Conservation (phyloP, 1,140 invertebrate species). For the Sarcophaga peregrina region DNA sequence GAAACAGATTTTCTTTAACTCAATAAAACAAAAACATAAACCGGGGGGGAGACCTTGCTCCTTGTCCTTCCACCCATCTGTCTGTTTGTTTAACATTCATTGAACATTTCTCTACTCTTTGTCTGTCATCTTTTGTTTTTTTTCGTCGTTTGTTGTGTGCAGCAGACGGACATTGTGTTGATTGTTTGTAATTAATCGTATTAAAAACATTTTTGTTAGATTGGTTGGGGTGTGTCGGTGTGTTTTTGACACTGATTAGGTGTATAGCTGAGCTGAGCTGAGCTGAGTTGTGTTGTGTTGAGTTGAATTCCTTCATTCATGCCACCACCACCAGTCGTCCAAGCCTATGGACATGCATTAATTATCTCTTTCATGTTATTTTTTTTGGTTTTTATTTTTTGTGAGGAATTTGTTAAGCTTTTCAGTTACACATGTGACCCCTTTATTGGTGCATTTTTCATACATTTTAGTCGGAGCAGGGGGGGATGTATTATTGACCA, state of each 20-base stretch:
- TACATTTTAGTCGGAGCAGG: no score
- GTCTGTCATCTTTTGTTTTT: not conserved
- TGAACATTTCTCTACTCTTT: not conserved
- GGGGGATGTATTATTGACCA: no score
- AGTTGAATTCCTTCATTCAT: not conserved
- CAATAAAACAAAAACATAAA: not conserved
- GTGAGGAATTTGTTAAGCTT: no score
- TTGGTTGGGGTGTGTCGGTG: constrained; percentile 53
- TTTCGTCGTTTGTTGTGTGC: constrained; percentile 22
- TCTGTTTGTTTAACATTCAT: constrained; percentile 33
- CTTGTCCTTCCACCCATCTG: not conserved
- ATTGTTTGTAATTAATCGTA: constrained; percentile 67
- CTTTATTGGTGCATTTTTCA: no score
- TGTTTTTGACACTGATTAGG: constrained; percentile 66
- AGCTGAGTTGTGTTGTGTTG: not conserved
- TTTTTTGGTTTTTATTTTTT: no score
- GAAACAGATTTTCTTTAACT: constrained; percentile 24
- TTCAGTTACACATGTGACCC: no score
- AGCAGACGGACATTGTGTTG: constrained; percentile 58
- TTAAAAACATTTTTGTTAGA: constrained; percentile 48
- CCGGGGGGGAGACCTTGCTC: not conserved
- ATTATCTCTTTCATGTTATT: no score
- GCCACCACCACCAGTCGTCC: no score
- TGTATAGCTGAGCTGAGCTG: not conserved
- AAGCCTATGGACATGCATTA: no score